A percentile compares a stretch with the other conserved stretches of the same genome.
Evolutionary conservation across 2,888 invertebrate genomes (phyloP).

Genomic region (Trichopoda pennipes): DNA sequence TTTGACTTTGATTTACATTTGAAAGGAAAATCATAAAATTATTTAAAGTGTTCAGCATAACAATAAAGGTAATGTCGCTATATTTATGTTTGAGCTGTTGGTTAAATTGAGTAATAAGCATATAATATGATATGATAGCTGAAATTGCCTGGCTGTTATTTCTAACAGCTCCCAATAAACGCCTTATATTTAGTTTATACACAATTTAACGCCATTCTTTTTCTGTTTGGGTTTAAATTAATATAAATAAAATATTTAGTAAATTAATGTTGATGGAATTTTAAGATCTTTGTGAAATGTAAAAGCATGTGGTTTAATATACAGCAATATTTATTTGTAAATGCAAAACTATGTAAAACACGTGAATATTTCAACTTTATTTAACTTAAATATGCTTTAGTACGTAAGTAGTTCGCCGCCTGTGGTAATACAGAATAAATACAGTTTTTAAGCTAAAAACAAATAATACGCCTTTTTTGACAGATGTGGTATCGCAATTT

Average conservation of each 20-base stretch:
- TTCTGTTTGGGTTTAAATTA: neutral
- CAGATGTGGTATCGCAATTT: conserved; percentile 50
- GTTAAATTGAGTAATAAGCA: too few relatives aligned
- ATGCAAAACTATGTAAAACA: neutral
- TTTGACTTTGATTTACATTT: too few relatives aligned
- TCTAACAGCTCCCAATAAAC: too few relatives aligned
- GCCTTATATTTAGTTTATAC: too few relatives aligned
- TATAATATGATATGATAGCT: too few relatives aligned
- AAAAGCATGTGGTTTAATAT: neutral
- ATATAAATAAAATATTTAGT: neutral
- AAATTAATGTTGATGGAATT: neutral
- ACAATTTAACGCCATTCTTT: too few relatives aligned
- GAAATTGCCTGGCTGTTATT: too few relatives aligned
- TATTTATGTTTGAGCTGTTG: too few relatives aligned
- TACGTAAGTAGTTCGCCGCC: conserved; percentile 31
- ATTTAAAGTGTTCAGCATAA: too few relatives aligned
- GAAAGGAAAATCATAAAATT: too few relatives aligned
- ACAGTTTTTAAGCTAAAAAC: conserved; percentile 36
- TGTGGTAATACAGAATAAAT: conserved; percentile 32
- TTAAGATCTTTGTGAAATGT: neutral
- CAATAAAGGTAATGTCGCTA: too few relatives aligned
- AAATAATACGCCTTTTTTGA: conserved; percentile 61
- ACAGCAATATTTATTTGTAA: neutral
- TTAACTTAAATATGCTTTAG: neutral
- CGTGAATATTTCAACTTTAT: neutral